Conservation (phyloP, 2,113 vertebrate species). For the Polyodon spathula region DNA sequence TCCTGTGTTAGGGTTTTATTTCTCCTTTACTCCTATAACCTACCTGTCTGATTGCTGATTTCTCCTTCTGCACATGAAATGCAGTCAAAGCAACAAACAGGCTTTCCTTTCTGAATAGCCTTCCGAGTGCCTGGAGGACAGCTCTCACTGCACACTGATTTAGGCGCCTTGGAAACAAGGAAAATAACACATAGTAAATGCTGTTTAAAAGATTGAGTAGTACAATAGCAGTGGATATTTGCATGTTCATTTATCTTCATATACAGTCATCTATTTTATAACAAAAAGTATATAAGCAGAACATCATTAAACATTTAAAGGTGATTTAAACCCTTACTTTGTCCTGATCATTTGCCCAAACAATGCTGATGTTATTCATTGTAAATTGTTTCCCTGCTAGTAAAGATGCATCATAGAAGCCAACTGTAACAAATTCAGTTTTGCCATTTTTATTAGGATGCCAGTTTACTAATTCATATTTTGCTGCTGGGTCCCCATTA, state of each 20-base stretch:
- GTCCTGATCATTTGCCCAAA: background rate
- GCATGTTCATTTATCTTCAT: background rate
- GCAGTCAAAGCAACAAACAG: conserved; percentile 6
- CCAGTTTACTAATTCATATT: conserved; percentile 14
- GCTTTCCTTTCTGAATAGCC: background rate
- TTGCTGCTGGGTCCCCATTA: conserved; percentile 3
- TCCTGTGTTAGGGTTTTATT: background rate
- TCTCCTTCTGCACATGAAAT: conserved; percentile 3
- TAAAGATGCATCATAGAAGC: conserved; percentile 2
- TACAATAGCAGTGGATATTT: no score
- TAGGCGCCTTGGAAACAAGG: background rate
- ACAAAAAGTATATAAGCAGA: background rate
- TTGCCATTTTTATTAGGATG: background rate
- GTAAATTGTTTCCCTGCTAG: background rate
- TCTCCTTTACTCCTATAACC: background rate
- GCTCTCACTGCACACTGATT: conserved; percentile 1
- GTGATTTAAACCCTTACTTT: background rate
- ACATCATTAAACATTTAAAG: background rate
- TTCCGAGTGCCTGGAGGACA: background rate
- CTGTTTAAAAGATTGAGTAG: no score
- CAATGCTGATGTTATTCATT: background rate
- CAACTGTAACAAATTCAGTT: background rate
- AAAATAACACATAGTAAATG: background rate
- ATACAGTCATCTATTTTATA: background rate
- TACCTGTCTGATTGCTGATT: conserved; percentile 4